phyloP scores from a whole-genome alignment of 2,113 vertebrate species.

The Limnothrissa miodon region DNA sequence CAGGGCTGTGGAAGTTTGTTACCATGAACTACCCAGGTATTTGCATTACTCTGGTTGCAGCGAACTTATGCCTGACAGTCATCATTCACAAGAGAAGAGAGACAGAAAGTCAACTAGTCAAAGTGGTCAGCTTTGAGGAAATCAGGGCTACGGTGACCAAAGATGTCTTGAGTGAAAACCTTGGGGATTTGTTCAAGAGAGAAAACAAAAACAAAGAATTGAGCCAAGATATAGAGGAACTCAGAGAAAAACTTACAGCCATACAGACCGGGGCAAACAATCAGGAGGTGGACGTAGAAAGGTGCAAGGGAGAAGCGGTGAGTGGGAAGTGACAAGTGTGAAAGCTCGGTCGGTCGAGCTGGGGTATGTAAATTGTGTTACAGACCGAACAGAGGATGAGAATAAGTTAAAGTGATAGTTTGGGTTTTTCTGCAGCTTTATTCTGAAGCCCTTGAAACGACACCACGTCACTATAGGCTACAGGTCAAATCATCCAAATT shows the following conservation, averaged over 20 bases:
- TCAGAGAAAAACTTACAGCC: background rate
- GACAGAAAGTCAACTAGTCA: background rate
- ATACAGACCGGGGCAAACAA: background rate
- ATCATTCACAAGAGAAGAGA: constrained; percentile 36
- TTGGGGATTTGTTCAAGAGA: background rate
- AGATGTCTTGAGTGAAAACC: constrained; percentile 56
- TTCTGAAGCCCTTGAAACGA: no score
- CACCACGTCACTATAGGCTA: no score
- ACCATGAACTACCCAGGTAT: constrained; percentile 29
- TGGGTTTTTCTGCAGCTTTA: no score
- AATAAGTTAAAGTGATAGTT: no score
- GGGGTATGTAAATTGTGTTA: no score
- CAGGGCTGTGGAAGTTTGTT: background rate
- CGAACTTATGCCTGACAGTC: constrained; percentile 38
- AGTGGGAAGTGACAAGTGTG: background rate
- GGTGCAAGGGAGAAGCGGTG: background rate
- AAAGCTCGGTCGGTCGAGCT: background rate
- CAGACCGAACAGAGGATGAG: no score
- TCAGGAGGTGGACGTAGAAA: background rate
- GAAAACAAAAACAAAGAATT: background rate
- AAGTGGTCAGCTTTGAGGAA: constrained; percentile 32
- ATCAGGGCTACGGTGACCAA: constrained; percentile 56
- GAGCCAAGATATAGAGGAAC: fast-evolving
- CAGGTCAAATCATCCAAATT: no score
- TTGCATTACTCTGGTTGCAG: constrained; percentile 13